phyloP scores from a whole-genome alignment of 2,888 invertebrate genomes.

The Stenolophus ochropezus region DNA sequence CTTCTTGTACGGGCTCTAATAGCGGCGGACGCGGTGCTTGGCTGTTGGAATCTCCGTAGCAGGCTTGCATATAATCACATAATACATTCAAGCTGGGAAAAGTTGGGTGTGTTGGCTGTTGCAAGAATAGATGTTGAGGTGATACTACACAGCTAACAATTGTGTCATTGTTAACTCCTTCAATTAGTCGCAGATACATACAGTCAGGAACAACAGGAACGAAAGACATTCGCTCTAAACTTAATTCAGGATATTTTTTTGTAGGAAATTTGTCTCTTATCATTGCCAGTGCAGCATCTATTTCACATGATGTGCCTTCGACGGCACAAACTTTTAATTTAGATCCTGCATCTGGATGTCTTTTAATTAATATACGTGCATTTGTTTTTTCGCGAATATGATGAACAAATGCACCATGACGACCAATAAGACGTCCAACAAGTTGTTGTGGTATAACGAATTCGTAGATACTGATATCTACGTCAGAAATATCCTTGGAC shows the following conservation, averaged over 20 bases:
- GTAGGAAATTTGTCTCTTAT: conserved; percentile 90
- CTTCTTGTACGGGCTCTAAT: conserved; percentile 72
- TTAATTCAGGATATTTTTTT: conserved; percentile 86
- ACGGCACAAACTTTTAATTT: conserved; percentile 89
- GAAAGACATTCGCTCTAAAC: conserved; percentile 78
- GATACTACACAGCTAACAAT: conserved; percentile 90
- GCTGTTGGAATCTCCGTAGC: conserved; percentile 79
- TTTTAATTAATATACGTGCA: conserved; percentile 86
- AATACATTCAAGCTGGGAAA: conserved; percentile 89
- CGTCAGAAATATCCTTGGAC: conserved; percentile 58
- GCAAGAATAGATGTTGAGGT: conserved; percentile 94
- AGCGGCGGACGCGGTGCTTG: conserved; percentile 84
- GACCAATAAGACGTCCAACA: conserved; percentile 92
- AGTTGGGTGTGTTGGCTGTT: conserved; percentile 96
- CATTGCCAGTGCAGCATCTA: conserved; percentile 87
- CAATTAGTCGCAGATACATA: conserved; percentile 79
- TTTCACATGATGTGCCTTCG: conserved; percentile 86
- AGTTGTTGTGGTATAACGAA: conserved; percentile 84
- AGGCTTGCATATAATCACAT: conserved; percentile 87
- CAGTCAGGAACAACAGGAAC: conserved; percentile 69
- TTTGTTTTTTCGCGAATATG: conserved; percentile 86
- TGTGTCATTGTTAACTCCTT: conserved; percentile 95
- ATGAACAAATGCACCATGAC: conserved; percentile 87
- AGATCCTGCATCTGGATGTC: conserved; percentile 81
- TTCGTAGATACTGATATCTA: conserved; percentile 76